Evolutionary conservation across 1,140 invertebrate genomes (phyloP).

Genomic region (Euglossa dilemma): DNA sequence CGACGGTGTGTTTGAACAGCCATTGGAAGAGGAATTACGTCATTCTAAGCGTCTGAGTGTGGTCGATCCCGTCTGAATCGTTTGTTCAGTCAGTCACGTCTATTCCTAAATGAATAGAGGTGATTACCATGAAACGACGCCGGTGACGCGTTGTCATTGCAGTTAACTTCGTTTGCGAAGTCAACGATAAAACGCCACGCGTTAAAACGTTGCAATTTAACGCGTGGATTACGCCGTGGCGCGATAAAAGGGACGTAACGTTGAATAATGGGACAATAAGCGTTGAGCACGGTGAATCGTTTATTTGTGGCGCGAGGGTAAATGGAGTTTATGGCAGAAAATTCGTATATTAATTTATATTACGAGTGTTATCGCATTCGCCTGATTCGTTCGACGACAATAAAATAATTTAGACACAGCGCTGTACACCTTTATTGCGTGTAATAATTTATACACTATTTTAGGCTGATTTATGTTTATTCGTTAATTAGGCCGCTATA

Average conservation of each 20-base stretch:
- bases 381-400: background rate
- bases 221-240: background rate
- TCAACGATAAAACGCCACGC: background rate
- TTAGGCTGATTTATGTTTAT: too few species aligned
- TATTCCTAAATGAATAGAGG: slow-evolving; percentile 21
- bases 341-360: background rate
- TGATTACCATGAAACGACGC: slow-evolving; percentile 17
- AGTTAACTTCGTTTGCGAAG: background rate
- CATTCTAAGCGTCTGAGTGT: background rate
- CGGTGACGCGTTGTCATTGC: slow-evolving; percentile 9
- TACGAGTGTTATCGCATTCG: background rate
- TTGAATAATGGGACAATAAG: slow-evolving; percentile 6
- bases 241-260: slow-evolving; percentile 1
- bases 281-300: background rate
- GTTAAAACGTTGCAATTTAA: slow-evolving; percentile 14
- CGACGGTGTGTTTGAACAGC: background rate
- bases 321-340: background rate
- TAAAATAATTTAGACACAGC: background rate
- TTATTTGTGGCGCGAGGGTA: background rate
- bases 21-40: slow-evolving; percentile 16
- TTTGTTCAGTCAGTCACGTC: slow-evolving; percentile 7
- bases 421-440: background rate
- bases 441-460: background rate
- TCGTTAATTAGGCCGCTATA: too few species aligned
- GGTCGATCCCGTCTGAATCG: background rate